Percentiles rank a stretch among this genome's conserved stretches.
These are phyloP conservation scores for Poecilia velifera DNA, from an alignment of 2,797 vertebrate species.

Conservation along the genomic window DNA sequence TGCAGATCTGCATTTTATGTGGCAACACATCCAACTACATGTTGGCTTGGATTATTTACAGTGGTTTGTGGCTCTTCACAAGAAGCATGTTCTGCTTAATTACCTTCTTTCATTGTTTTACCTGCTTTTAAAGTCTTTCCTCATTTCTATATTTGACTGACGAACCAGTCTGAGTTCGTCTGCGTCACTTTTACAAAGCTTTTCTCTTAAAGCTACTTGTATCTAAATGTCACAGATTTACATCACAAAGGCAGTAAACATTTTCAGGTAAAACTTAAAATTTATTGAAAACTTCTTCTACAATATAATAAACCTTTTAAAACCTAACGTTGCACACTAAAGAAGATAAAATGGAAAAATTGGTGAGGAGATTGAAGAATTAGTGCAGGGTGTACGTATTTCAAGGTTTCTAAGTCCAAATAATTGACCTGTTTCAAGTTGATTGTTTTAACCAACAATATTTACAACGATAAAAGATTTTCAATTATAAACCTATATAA, in stretches of 20 bases:
- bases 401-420: background rate
- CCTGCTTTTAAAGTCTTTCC: background rate
- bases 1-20: background rate
- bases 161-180: background rate
- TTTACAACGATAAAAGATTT: background rate
- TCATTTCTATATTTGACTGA: background rate
- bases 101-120: background rate
- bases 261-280: background rate
- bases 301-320: background rate
- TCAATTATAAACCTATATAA: background rate
- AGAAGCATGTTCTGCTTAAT: background rate
- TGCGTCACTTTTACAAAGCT: background rate
- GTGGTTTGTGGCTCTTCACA: background rate
- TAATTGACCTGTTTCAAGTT: background rate
- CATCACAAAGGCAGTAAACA: background rate
- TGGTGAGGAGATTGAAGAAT: background rate
- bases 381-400: background rate
- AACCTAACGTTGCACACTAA: background rate
- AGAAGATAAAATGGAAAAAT: background rate
- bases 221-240: background rate
- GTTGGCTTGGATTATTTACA: background rate
- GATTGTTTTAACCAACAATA: background rate
- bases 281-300: background rate
- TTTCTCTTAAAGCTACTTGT: background rate
- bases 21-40: background rate